A percentile compares a stretch with the other conserved stretches of the same genome.
Evolutionary conservation across 2,797 vertebrate species (phyloP).

Genomic region (Gallinago nigripennis): DNA sequence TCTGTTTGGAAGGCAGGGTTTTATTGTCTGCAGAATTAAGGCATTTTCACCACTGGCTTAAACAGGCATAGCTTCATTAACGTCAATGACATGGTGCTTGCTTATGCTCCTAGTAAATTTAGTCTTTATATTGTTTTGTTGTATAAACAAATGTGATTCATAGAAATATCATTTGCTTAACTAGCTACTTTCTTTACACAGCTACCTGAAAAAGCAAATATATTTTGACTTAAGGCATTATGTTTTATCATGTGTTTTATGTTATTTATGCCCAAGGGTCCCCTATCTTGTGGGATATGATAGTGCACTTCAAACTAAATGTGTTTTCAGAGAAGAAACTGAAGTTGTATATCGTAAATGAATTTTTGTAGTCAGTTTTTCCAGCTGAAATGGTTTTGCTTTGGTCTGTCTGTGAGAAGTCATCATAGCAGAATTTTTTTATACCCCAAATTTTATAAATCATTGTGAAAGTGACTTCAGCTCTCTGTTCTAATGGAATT

Average conservation of each 20-base stretch:
- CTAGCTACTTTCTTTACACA: background rate
- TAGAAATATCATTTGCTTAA: conserved; percentile 55
- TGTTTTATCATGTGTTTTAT: conserved; percentile 57
- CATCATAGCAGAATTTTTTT: background rate
- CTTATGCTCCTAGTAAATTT: conserved; percentile 19
- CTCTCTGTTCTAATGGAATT: background rate
- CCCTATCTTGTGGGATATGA: conserved; percentile 31
- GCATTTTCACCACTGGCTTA: conserved; percentile 16
- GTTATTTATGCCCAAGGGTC: conserved; percentile 47
- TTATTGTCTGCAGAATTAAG: background rate
- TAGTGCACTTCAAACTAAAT: conserved; percentile 52
- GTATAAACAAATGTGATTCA: conserved; percentile 25
- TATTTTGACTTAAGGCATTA: conserved; percentile 13
- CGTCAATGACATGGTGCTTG: background rate
- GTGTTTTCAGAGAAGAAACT: conserved; percentile 35
- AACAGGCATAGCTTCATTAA: conserved; percentile 4
- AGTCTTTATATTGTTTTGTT: conserved; percentile 21
- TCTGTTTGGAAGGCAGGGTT: background rate
- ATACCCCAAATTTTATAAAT: background rate
- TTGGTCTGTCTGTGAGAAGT: background rate
- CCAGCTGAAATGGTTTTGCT: background rate
- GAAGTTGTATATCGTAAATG: conserved; percentile 32
- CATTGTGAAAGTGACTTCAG: background rate
- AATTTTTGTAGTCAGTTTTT: conserved; percentile 22
- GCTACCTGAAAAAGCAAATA: conserved; percentile 26